phyloP scores from a whole-genome alignment of 1,140 invertebrate genomes.

The Neocloeon triangulifer region DNA sequence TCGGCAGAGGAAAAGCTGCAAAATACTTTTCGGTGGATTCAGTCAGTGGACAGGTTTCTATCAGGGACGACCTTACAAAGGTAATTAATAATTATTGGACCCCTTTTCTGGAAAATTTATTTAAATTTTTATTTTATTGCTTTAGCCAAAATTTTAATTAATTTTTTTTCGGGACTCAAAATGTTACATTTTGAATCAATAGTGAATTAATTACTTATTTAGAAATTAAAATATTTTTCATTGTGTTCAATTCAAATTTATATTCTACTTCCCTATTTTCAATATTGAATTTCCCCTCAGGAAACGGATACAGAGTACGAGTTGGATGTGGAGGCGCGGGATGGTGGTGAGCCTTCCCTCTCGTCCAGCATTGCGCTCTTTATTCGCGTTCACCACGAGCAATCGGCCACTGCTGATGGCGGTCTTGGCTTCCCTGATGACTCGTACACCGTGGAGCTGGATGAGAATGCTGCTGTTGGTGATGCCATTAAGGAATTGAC shows the following conservation, averaged over 20 bases:
- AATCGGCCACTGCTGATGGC: conserved; percentile 37
- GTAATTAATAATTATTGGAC: too few species aligned
- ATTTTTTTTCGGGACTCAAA: too few species aligned
- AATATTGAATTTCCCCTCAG: too few species aligned
- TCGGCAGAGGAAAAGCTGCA: conserved; percentile 48
- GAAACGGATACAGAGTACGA: too few species aligned
- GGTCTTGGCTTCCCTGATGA: conserved; percentile 63
- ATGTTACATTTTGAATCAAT: too few species aligned
- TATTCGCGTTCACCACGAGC: conserved; percentile 61
- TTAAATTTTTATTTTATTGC: too few species aligned
- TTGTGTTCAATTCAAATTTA: too few species aligned
- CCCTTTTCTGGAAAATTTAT: too few species aligned
- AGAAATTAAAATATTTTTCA: too few species aligned
- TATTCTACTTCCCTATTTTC: too few species aligned
- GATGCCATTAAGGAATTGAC: conserved; percentile 46
- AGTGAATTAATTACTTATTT: too few species aligned
- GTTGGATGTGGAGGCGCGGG: conserved; percentile 68
- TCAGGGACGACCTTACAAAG: conserved; percentile 62
- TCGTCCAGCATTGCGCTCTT: conserved; percentile 55
- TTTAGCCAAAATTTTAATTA: too few species aligned
- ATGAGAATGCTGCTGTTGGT: conserved; percentile 45
- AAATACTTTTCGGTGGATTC: conserved; percentile 74
- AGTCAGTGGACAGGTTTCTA: conserved; percentile 48
- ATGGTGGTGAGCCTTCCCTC: conserved; percentile 63
- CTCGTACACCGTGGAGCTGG: conserved; percentile 52